These are phyloP conservation scores for Pristionchus entomophagus DNA, from an alignment of 2,888 invertebrate species.

Conservation along the genomic window DNA sequence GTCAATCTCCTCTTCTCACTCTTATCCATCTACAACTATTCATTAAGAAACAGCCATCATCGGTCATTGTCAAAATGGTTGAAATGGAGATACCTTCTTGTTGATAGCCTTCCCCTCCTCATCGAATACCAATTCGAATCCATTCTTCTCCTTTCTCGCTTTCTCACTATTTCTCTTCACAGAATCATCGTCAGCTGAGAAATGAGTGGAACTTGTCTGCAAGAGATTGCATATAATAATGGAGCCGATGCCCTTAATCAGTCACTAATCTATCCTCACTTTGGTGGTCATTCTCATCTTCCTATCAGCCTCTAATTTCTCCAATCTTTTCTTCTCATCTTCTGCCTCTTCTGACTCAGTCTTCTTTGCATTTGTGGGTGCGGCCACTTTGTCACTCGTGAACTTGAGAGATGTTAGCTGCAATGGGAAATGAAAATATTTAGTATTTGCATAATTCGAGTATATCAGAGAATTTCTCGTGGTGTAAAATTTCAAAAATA, in stretches of 20 bases:
- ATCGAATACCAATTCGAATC: slow-evolving; percentile 60
- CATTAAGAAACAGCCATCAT: background rate
- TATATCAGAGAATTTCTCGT: background rate
- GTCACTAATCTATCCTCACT: slow-evolving; percentile 36
- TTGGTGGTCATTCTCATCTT: slow-evolving; percentile 83
- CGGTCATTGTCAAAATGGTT: background rate
- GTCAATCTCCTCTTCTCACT: slow-evolving; percentile 49
- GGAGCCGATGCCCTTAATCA: background rate
- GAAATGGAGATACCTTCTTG: background rate
- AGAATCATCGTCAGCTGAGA: slow-evolving; percentile 61
- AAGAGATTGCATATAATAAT: no score
- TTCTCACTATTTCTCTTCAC: slow-evolving; percentile 51
- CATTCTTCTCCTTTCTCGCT: slow-evolving; percentile 21
- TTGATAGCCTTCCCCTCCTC: slow-evolving; percentile 56
- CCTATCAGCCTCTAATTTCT: slow-evolving; percentile 84
- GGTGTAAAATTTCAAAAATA: no score
- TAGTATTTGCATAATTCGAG: background rate
- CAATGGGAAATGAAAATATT: slow-evolving; percentile 20
- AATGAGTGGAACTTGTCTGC: slow-evolving; percentile 45
- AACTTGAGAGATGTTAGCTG: slow-evolving; percentile 59
- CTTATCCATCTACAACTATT: slow-evolving; percentile 50
- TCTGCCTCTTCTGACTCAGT: slow-evolving; percentile 87
- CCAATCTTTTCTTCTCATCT: slow-evolving; percentile 86
- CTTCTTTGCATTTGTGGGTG: slow-evolving; percentile 87
- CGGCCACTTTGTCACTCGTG: slow-evolving; percentile 63